A percentile compares a stretch with the other conserved stretches of the same genome.
These are phyloP conservation scores for Pterostichus niger DNA, from an alignment of 2,888 invertebrate genomes.

Conservation along the genomic window DNA sequence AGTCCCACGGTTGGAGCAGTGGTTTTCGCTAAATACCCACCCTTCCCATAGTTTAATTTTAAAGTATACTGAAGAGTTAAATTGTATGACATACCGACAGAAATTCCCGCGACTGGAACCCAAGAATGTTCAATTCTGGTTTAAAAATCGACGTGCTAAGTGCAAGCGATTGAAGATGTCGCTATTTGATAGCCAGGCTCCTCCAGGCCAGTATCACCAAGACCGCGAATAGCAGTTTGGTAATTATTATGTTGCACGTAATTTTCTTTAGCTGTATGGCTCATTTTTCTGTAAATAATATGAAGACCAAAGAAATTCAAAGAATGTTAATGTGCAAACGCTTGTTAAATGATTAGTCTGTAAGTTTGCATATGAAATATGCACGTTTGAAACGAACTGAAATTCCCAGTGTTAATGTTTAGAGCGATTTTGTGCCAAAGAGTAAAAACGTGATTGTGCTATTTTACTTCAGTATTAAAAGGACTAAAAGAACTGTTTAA, in stretches of 20 bases:
- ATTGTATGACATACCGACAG: constrained; percentile 97
- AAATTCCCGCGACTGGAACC: constrained; percentile 99
- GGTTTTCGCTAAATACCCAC: constrained; percentile 99
- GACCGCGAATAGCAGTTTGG: constrained; percentile 78
- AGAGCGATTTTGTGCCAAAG: constrained; percentile 49
- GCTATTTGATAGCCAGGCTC: constrained; percentile 86
- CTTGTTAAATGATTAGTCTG: constrained; percentile 51
- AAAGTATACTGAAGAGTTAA: constrained; percentile 98
- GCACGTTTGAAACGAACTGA: constrained; percentile 39
- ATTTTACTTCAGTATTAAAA: constrained; percentile 55
- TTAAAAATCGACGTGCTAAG: constrained; percentile 98
- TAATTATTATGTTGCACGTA: constrained; percentile 36
- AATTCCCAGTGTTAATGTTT: constrained; percentile 52
- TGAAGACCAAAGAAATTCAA: constrained; percentile 63
- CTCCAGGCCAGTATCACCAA: constrained; percentile 82
- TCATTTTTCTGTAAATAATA: constrained; percentile 47
- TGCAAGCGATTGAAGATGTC: constrained; percentile 97
- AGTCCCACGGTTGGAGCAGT: constrained; percentile 95
- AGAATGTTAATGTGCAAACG: constrained; percentile 52
- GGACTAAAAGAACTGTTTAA: constrained; percentile 42
- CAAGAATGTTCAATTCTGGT: constrained; percentile 99
- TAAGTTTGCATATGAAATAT: constrained; percentile 43
- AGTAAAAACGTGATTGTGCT: constrained; percentile 55
- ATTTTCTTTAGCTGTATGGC: constrained; percentile 49
- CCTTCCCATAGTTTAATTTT: constrained; percentile 98